Evolutionary conservation across 2,113 vertebrate species (phyloP), one percentile per base, ranked within the genome.

Genomic region (Toxotes chatareus): DNA sequence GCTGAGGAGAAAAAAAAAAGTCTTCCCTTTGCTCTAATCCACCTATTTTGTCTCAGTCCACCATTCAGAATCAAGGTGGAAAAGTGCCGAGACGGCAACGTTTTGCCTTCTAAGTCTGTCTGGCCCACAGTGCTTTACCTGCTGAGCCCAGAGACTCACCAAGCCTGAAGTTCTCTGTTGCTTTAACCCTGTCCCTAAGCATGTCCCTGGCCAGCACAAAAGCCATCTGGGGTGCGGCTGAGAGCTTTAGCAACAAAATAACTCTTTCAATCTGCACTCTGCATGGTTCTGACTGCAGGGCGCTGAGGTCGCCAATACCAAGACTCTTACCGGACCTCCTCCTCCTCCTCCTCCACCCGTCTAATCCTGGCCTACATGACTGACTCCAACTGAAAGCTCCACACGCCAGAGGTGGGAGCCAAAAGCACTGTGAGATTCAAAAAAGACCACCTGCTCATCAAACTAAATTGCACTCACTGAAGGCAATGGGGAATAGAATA

Each of bases 381-480:
- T 89, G 91, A 86, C 86, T 92, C 84, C 77, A 53, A 78, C 88
- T 90, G 89, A 93, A 93, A 91, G 84, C 87, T 83, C 83, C 80
- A 74, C 90, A 90, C 88, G 76, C 85, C 88, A 90, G 85, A 89
- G 90, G 85, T 90, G 87, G 86, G 85, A 89, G 89, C 89, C 90
- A 89, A 77, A 90, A 85, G 81, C 80, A 85, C 88, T 86, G 91
- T 70, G 88, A 82, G 85, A 85, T 80, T 87, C 34, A 88, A 89
- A 89, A 90, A 88, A 89, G 91, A 92, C 93, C 94, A 95, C 93
- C 94, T 94, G 94, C 91, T 94, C 88, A 80, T 91, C 92, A 89
- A 91, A 94, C 87, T 93, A 92, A 94, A 93, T 93, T 94, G 88
- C 90, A 91, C 86, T 90, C 86, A 66, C 79, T 84, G 73, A 88